Conservation (phyloP, 2,113 vertebrate species). For the Alethe castanea region DNA sequence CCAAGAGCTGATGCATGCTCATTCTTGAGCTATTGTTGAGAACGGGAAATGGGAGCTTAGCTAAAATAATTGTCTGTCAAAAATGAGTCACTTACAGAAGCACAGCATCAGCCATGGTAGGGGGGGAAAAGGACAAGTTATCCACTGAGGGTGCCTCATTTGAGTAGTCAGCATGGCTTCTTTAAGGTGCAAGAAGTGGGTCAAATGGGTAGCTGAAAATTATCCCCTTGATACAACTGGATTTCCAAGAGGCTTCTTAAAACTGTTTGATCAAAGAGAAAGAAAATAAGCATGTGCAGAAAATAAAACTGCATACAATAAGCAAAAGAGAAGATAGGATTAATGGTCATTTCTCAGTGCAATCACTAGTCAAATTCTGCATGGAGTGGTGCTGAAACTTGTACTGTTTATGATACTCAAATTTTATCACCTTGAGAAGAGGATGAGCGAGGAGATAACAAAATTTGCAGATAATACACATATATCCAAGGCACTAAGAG, state of each 20-base stretch:
- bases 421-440: not conserved
- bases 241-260: not conserved
- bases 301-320: not conserved
- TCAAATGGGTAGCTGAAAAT: not conserved
- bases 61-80: conserved; percentile 25
- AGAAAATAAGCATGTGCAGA: not conserved
- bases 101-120: not conserved
- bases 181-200: not conserved
- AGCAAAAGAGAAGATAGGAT: not conserved
- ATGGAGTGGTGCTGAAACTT: not conserved
- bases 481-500: not conserved
- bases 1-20: not conserved
- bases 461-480: not conserved
- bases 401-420: not conserved
- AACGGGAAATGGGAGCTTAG: not conserved
- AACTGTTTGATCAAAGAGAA: not conserved
- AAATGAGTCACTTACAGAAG: conserved; percentile 4
- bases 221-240: not conserved
- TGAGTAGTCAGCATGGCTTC: not conserved
- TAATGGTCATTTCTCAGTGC: not conserved
- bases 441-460: not conserved
- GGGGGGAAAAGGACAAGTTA: not conserved
- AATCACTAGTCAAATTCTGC: not conserved
- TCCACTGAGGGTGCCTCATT: not conserved
- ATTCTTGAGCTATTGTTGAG: not conserved